Evolutionary conservation across 2,113 vertebrate genomes (phyloP).

Genomic region (Cavia aperea): DNA sequence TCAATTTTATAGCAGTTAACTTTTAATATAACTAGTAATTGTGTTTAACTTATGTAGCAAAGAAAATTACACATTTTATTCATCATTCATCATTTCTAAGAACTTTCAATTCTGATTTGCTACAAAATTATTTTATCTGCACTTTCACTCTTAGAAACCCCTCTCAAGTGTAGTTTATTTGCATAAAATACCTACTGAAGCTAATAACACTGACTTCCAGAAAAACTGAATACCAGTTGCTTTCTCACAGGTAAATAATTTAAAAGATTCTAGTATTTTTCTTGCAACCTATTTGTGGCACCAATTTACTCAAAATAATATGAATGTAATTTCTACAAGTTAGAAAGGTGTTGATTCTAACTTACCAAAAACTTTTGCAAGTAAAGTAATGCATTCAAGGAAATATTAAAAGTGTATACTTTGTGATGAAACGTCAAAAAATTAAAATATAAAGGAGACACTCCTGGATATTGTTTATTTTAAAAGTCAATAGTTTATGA

Average conservation of each 20-base stretch:
- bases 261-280: background rate
- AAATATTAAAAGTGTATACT: background rate
- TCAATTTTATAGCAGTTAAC: background rate
- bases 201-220: background rate
- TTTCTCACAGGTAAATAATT: background rate
- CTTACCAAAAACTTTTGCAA: background rate
- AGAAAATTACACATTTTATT: background rate
- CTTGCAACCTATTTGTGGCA: background rate
- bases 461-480: background rate
- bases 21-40: background rate
- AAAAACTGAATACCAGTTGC: background rate
- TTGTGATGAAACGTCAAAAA: background rate
- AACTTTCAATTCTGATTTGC: background rate
- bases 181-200: background rate
- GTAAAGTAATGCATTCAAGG: background rate
- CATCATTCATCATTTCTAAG: background rate
- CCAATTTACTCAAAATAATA: background rate
- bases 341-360: background rate
- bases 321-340: constrained; percentile 9
- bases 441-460: background rate
- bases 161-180: background rate
- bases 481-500: background rate
- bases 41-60: background rate
- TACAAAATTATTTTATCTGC: background rate
- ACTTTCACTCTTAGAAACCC: background rate